Evolutionary conservation across 1,140 invertebrate genomes (phyloP).

Genomic region (Conopomorpha cramerella): DNA sequence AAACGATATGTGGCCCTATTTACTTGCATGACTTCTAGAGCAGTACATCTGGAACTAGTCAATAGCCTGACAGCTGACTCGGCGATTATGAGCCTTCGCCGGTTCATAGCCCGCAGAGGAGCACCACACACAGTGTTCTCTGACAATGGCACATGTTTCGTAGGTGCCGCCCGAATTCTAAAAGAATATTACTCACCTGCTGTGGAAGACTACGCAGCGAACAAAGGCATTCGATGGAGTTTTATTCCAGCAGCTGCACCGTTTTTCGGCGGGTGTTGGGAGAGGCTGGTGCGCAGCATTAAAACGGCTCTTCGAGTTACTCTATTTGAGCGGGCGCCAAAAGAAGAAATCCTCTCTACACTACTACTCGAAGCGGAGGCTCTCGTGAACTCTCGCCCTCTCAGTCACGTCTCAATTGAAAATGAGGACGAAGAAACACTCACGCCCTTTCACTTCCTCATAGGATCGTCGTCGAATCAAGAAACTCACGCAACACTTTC

Average conservation of each 20-base stretch:
- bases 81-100: conserved; percentile 14
- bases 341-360: neutral
- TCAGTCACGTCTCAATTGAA: conserved; percentile 10
- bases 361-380: conserved; percentile 4
- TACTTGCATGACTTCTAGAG: conserved; percentile 12
- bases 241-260: conserved; percentile 21
- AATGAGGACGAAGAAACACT: neutral
- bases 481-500: neutral
- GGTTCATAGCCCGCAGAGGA: conserved; percentile 38
- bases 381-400: conserved; percentile 4
- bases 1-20: conserved; percentile 27
- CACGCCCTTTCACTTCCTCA: conserved; percentile 4
- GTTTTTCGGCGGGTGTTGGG: conserved; percentile 9
- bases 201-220: neutral
- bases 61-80: conserved; percentile 4
- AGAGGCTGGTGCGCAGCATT: conserved; percentile 5
- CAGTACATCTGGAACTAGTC: conserved; percentile 12
- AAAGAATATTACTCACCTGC: neutral
- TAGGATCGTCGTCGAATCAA: neutral
- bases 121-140: conserved; percentile 13
- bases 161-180: conserved; percentile 7
- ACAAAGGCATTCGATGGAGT: conserved; percentile 11
- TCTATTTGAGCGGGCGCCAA: neutral
- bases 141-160: conserved; percentile 34
- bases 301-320: conserved; percentile 3